These are phyloP conservation scores for Perithous albicinctus DNA, from an alignment of 2,888 invertebrate genomes.

Conservation along the genomic window DNA sequence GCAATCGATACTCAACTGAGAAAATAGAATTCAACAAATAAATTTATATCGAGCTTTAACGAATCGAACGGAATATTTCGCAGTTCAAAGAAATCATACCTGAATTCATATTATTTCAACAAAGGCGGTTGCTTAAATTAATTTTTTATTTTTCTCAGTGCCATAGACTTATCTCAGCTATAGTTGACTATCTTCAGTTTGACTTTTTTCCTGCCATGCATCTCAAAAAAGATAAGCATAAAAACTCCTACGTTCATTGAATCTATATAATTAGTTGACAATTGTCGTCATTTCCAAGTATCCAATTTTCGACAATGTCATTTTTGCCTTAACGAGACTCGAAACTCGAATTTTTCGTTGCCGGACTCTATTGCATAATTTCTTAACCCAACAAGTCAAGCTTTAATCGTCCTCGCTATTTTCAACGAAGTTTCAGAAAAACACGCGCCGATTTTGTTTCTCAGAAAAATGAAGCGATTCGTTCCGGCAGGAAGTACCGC, in stretches of 20 bases:
- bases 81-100: neutral
- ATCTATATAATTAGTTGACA: neutral
- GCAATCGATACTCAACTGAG: neutral
- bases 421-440: constrained; percentile 62
- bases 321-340: no score
- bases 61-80: neutral
- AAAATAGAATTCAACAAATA: neutral
- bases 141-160: constrained; percentile 1
- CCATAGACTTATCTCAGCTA: neutral
- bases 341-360: neutral
- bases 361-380: neutral
- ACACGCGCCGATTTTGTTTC: constrained; percentile 59
- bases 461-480: constrained; percentile 66
- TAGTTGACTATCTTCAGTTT: neutral
- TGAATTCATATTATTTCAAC: neutral
- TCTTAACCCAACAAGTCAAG: neutral
- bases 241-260: no score
- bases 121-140: neutral
- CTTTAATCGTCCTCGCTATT: neutral
- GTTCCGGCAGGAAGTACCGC: constrained; percentile 74
- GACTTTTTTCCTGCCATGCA: no score
- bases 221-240: no score
- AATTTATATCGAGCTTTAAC: neutral
- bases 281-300: neutral
- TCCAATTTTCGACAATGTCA: neutral